Percentiles rank a stretch among this genome's conserved stretches.
These are phyloP conservation scores for Lycodopsis pacificus DNA, from an alignment of 2,797 vertebrate species.

Conservation along the genomic window DNA sequence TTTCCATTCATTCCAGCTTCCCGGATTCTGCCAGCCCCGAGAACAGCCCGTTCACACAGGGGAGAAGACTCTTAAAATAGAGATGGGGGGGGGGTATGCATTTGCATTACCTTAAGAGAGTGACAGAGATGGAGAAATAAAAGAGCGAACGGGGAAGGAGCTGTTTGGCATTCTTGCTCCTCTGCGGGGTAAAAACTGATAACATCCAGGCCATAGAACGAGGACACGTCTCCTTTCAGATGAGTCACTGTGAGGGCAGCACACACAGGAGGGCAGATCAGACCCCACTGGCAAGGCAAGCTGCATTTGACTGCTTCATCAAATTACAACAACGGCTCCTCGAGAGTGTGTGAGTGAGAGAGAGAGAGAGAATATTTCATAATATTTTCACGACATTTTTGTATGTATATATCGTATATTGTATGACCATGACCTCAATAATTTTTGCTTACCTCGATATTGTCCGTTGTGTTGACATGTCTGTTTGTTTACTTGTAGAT, in stretches of 20 bases:
- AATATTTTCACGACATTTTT: background rate
- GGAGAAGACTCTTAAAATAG: constrained; percentile 76
- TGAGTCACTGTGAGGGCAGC: constrained; percentile 60
- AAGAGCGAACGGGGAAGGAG: constrained; percentile 54
- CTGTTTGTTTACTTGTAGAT: too few species aligned
- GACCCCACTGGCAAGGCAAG: constrained; percentile 58
- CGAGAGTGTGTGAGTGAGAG: background rate
- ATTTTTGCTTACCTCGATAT: background rate
- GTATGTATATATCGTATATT: background rate
- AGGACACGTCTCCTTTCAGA: constrained; percentile 76
- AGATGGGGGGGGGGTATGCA: constrained; percentile 53
- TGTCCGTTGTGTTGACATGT: too few species aligned
- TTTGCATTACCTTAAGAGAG: constrained; percentile 72
- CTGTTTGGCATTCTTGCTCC: constrained; percentile 60
- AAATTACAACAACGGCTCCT: constrained; percentile 64
- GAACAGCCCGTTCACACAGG: constrained; percentile 58
- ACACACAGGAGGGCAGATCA: constrained; percentile 53
- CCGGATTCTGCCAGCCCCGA: constrained; percentile 66
- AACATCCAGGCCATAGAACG: constrained; percentile 74
- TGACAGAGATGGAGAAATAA: constrained; percentile 69
- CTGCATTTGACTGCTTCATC: constrained; percentile 70
- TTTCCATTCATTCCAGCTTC: constrained; percentile 71
- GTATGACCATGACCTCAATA: background rate
- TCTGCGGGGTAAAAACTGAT: constrained; percentile 69
- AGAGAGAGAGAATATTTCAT: background rate